Conservation (phyloP, 2,797 vertebrate species). For the Carcharodon carcharias region DNA sequence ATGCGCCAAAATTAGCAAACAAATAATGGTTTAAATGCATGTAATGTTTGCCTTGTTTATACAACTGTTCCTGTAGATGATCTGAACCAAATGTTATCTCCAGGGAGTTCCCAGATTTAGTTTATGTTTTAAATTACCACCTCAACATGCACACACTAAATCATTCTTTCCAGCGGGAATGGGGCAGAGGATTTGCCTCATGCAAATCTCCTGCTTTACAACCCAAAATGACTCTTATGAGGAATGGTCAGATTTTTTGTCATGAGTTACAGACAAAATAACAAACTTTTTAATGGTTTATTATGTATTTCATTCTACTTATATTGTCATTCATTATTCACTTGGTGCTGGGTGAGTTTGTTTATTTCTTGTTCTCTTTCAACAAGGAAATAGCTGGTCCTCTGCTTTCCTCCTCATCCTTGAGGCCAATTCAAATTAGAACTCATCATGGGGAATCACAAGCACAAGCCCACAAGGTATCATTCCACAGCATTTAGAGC, state of each 20-base stretch:
- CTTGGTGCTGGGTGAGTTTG: neutral
- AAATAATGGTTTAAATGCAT: neutral
- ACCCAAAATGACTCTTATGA: neutral
- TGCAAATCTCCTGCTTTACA: conserved; percentile 10
- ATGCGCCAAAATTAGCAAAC: neutral
- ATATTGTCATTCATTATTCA: neutral
- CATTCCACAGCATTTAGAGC: neutral
- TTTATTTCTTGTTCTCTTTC: neutral
- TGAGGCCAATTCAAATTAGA: neutral
- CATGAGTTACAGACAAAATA: neutral
- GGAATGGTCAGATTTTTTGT: neutral
- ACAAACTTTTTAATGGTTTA: neutral
- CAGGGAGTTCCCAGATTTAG: neutral
- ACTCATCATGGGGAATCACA: neutral
- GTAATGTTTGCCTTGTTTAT: neutral
- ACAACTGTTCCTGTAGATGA: neutral
- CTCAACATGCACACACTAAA: neutral
- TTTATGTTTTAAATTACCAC: conserved; percentile 33
- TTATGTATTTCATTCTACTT: neutral
- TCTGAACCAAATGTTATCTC: conserved; percentile 16
- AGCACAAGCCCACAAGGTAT: neutral
- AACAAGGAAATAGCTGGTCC: too few relatives aligned
- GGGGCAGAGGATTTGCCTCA: neutral
- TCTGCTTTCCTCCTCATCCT: neutral
- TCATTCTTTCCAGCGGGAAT: neutral